Percentiles rank a stretch among this genome's conserved stretches.
Evolutionary conservation across 2,888 invertebrate genomes (phyloP).

Genomic region (Eupeodes luniger): DNA sequence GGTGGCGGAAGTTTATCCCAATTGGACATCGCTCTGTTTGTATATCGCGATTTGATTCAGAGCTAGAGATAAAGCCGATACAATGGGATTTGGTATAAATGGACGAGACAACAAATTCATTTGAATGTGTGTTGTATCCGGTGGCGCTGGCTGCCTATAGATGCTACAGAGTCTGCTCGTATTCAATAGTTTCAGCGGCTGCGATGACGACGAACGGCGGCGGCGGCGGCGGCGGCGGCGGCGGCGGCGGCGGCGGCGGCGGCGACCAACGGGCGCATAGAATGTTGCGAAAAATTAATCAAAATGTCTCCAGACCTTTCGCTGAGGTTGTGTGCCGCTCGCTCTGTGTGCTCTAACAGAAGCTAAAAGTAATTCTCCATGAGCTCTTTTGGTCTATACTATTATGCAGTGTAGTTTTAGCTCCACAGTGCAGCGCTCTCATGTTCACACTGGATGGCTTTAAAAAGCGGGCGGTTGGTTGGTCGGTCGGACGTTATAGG

Average conservation of each 20-base stretch:
- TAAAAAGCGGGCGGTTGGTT: slow-evolving; percentile 30
- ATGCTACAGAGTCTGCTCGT: neutral
- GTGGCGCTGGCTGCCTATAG: slow-evolving; percentile 17
- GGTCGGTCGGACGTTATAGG: neutral
- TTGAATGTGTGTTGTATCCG: slow-evolving; percentile 73
- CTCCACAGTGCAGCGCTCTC: slow-evolving; percentile 33
- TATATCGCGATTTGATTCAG: slow-evolving; percentile 59
- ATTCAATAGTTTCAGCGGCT: neutral
- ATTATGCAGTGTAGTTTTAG: neutral
- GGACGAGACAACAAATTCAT: slow-evolving; percentile 61
- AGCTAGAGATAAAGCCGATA: slow-evolving; percentile 62
- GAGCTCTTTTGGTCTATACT: slow-evolving; percentile 6
- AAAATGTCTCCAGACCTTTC: slow-evolving; percentile 76
- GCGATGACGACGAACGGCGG: slow-evolving; percentile 5
- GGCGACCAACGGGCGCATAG: slow-evolving; percentile 67
- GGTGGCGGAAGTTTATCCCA: slow-evolving; percentile 66
- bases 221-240: neutral
- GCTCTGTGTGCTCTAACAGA: slow-evolving; percentile 22
- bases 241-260: neutral
- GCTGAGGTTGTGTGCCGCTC: slow-evolving; percentile 27
- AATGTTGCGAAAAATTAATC: slow-evolving; percentile 75
- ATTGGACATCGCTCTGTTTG: slow-evolving; percentile 60
- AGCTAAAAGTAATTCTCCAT: slow-evolving; percentile 42
- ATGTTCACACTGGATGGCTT: slow-evolving; percentile 60
- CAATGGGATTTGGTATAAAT: slow-evolving; percentile 48